phyloP scores from a whole-genome alignment of 92 coral and sea anemone genomes.

The Palythoa grandiflora region DNA sequence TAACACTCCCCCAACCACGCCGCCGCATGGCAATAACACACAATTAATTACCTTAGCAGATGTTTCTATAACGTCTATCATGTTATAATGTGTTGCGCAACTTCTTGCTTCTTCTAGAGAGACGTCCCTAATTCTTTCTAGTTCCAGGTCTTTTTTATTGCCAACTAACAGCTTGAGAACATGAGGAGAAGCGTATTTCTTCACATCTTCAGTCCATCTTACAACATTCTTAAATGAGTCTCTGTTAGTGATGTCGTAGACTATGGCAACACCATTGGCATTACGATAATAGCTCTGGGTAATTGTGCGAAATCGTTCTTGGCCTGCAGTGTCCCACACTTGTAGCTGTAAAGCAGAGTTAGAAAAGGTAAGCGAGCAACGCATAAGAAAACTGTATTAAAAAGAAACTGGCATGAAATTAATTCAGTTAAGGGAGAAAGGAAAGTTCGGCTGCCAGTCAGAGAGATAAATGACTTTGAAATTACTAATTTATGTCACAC shows the following conservation, averaged over 20 bases:
- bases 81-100: slow-evolving; percentile 78
- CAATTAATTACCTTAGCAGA: slow-evolving; percentile 87
- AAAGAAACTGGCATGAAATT: not conserved
- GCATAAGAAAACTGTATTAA: not conserved
- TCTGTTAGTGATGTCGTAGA: slow-evolving; percentile 90
- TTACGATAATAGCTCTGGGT: slow-evolving; percentile 97
- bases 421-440: too few relatives aligned
- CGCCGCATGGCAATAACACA: too few relatives aligned
- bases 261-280: slow-evolving; percentile 87
- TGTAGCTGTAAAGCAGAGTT: slow-evolving; percentile 68
- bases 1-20: too few relatives aligned
- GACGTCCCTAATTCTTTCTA: slow-evolving; percentile 74
- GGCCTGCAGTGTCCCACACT: slow-evolving; percentile 99
- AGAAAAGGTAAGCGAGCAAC: not conserved
- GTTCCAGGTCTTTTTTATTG: slow-evolving; percentile 86
- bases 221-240: slow-evolving; percentile 86
- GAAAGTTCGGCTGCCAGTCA: too few relatives aligned
- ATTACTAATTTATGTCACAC: too few relatives aligned
- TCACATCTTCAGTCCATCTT: slow-evolving; percentile 91
- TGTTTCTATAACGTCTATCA: slow-evolving; percentile 84
- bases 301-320: slow-evolving; percentile 94
- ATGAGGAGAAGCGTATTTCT: slow-evolving; percentile 87
- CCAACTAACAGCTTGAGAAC: slow-evolving; percentile 90
- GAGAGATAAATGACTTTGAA: too few relatives aligned
- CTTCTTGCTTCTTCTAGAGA: slow-evolving; percentile 77